phyloP scores from a whole-genome alignment of 2,888 invertebrate species.

The Dynastes maya region DNA sequence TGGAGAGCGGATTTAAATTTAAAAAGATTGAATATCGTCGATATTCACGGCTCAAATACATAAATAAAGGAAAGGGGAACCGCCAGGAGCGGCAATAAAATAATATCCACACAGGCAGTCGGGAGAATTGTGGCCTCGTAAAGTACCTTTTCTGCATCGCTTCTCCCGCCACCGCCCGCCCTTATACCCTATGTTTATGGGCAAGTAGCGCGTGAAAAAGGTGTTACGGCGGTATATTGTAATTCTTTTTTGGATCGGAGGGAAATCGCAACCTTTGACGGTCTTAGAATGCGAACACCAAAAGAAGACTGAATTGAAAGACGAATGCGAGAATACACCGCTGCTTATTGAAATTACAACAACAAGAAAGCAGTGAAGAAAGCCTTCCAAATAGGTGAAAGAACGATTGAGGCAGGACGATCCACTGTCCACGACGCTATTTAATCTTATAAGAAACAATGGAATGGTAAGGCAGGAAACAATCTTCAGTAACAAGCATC shows the following conservation, averaged over 20 bases:
- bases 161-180: not conserved
- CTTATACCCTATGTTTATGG: not conserved
- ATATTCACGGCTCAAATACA: conserved; percentile 32
- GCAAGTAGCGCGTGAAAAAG: not conserved
- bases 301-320: too few relatives aligned
- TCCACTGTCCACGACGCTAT: too few relatives aligned
- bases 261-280: too few relatives aligned
- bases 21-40: conserved; percentile 37
- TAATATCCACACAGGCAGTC: conserved; percentile 16
- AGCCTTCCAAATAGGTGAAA: too few relatives aligned
- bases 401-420: too few relatives aligned
- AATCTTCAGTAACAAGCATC: too few relatives aligned
- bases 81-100: conserved; percentile 26
- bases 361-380: too few relatives aligned
- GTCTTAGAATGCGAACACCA: too few relatives aligned
- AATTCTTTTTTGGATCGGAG: not conserved
- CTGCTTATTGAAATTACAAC: too few relatives aligned
- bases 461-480: too few relatives aligned
- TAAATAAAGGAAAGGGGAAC: conserved; percentile 31
- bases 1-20: conserved; percentile 26
- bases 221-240: not conserved
- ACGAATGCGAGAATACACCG: too few relatives aligned
- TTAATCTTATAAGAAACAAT: too few relatives aligned
- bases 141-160: conserved; percentile 1
- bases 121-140: conserved; percentile 18